Evolutionary conservation across 1,140 invertebrate species (phyloP), one percentile per base, ranked within the genome.

Genomic region (Zaprionus tsacasi): DNA sequence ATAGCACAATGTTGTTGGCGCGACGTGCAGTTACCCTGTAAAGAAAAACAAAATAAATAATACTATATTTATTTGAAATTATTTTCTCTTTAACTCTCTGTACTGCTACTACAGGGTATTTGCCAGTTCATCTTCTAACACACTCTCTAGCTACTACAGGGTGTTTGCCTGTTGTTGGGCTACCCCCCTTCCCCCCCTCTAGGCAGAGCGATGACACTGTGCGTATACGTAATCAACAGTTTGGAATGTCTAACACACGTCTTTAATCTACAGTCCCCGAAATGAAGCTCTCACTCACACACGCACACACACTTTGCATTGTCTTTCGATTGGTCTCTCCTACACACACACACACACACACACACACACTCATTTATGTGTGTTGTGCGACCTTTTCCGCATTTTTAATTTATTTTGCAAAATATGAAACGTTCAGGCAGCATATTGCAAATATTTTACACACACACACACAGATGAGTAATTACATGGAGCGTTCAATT

Each of bases 401-500:
- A 78, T 71, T 68, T 79, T 78, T 55, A 78, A 78, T 72, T 77
- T 72, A 73, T 77, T 71, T 77, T 64, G 52, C 54, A 65, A 59
- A 38, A 43, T 35, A 57, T 57, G 15, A 55, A 35, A 61, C 40
- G 27, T 2, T 30, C 27, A 30, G 33, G 33, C 43, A 65, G 35
- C 45, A 59, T 35, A 59, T 64, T 64, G 63, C 40, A 68, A 48
- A 59, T 68, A 59, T 70, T 61, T 70, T 54, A 40, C 36, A 59
- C 33, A 25, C 17, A 25, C 45, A 11, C 45, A 17, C 63, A 43
- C 57, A 68, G 25, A 52, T 70, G 54, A 70, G 67, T 75, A 70
- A 75, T 70, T 57, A 54, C 54, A 75, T 70, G 70, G 58, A 27
- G 21, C 54, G 65, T 60, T n/a, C 13, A 30, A 45, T 69, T 15